Base-by-base conservation (phyloP, 2,888 invertebrate genomes). In the Dolomedes plantarius region DNA sequence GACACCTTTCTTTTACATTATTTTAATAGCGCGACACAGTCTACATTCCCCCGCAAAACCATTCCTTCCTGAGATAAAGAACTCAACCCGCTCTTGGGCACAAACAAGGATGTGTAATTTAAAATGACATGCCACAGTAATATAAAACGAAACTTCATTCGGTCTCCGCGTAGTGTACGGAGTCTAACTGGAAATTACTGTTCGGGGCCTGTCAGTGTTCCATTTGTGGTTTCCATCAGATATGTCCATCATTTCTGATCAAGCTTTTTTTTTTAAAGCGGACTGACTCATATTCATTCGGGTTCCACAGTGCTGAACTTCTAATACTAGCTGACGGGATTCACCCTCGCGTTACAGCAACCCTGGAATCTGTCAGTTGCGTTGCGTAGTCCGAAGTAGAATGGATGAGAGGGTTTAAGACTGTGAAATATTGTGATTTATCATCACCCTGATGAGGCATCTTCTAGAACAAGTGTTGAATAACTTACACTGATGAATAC, bases 211-310 rank as follows among this genome's bases (percentile, higher is more conserved):
- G 81, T 81, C 81, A 74, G 68, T 36, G 16, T 29, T 68, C 56
- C 81, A 62, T 62, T 68, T 73, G 74, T 81, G 81, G 74, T 74
- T 81, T 74, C 68, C 29, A 81, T 81, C 81, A 81, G 81, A 81
- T 81, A 81, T 64, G 74, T 81, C 81, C 68, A 81, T 81, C 81
- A 81, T 39, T 73, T 64, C 50, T 67, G 31, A 73, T 67, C 73
- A 73, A 29, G 62, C 29, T 67, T 81, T 74, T 78, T 72, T 46
- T 56, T 56, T 56, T 23, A 81, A 74, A 81, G 29, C 23, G 36
- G 9, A 13, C 81, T 81, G 81, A 81, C 56, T 81, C 81, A 81
- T 65, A 13, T 29, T 50, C 56, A 11, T 23, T 23, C 23, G 23
- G 56, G 56, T 2, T 19, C 5, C 3, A n/a, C 56, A 23, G 1